Evolutionary conservation across 2,113 vertebrate species (phyloP).

Genomic region (Coptodon rendalli): DNA sequence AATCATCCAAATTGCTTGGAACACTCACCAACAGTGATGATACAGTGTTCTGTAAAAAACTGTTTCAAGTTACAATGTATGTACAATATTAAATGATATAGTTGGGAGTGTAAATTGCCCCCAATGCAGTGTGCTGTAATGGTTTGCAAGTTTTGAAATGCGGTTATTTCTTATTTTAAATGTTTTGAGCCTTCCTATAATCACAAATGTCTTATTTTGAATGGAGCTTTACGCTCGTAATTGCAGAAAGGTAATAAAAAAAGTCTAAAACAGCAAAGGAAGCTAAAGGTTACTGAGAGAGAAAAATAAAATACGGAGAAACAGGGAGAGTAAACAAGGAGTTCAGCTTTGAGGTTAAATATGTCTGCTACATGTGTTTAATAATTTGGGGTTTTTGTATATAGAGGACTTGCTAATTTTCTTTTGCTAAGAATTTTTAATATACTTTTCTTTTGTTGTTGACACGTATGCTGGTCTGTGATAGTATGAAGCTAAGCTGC

Average conservation of each 20-base stretch:
- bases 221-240: neutral
- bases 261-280: neutral
- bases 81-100: neutral
- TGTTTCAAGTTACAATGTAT: neutral
- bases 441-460: neutral
- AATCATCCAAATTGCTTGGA: neutral
- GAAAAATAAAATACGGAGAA: neutral
- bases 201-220: neutral
- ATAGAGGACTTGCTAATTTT: neutral
- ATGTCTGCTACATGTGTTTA: neutral
- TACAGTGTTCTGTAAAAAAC: neutral
- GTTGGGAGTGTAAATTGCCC: neutral
- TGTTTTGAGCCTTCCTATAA: accelerated
- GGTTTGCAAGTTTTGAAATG: neutral
- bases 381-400: neutral
- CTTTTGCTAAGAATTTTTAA: neutral
- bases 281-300: neutral
- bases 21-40: neutral
- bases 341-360: neutral
- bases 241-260: neutral
- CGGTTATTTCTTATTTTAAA: neutral
- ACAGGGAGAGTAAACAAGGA: neutral
- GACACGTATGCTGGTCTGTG: neutral
- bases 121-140: neutral
- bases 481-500: neutral